A percentile compares a stretch with the other conserved stretches of the same genome.
Evolutionary conservation across 1,140 invertebrate genomes (phyloP).

Genomic region (Diachasmimorpha longicaudata): DNA sequence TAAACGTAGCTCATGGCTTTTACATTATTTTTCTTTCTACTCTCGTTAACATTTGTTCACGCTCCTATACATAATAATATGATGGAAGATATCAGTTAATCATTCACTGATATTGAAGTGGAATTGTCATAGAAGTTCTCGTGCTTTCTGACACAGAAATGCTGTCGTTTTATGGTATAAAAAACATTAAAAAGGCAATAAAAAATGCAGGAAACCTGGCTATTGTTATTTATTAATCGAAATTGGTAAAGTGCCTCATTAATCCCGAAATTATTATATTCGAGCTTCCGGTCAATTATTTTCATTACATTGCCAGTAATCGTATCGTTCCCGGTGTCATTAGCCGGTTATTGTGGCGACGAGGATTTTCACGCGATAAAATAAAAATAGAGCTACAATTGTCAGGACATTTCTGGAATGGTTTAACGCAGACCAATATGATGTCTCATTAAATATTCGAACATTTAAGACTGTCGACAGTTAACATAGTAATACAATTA

Average conservation of each 20-base stretch:
- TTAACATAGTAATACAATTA: too few species aligned
- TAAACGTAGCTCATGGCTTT: background rate
- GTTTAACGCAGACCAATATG: too few species aligned
- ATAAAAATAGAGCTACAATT: background rate
- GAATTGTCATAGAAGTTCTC: background rate
- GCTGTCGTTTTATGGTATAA: background rate
- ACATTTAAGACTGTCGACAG: too few species aligned
- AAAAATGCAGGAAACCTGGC: background rate
- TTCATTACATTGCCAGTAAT: background rate
- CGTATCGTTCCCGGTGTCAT: background rate
- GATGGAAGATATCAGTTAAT: background rate
- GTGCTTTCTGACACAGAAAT: too few species aligned
- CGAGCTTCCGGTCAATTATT: background rate
- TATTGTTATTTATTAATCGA: background rate
- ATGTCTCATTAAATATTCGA: too few species aligned
- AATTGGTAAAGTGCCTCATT: constrained; percentile 27
- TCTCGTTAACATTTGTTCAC: background rate
- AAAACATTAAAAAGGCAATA: background rate
- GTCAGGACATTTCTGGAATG: background rate
- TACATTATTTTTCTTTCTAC: background rate
- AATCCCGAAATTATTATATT: background rate
- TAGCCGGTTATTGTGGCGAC: background rate
- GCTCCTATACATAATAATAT: background rate
- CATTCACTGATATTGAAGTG: background rate
- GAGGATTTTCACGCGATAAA: constrained; percentile 11